Base-by-base conservation (phyloP, 2,797 vertebrate genomes). In the Syngnathus rostellatus region DNA sequence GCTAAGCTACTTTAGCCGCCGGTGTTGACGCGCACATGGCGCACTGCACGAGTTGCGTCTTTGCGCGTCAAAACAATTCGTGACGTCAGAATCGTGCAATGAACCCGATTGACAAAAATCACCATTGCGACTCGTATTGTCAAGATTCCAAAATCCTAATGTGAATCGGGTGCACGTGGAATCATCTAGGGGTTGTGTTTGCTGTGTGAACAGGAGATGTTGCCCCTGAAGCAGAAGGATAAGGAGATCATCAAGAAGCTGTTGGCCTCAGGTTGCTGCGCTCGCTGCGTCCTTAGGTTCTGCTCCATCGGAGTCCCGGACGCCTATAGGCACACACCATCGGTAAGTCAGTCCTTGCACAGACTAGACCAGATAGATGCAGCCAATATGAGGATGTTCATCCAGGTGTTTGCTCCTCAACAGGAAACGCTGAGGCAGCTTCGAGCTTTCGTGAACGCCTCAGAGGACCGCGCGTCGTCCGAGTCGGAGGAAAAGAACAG, bases 271-370 rank as follows among this genome's bases (percentile, higher is more conserved):
- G 94, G 94, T 48, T 95, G 94, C 76, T 99, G 97, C 67, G 88
- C 92, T 8, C 91, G 96, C 76, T 99, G 97, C 60, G 54, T 98
- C 43, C 91, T 98, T 78, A 85, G 97, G 53, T 95, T 99, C 87
- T 98, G 96, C 86, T 90, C 90, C 1, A 83, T 95, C 54, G 92
- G 88, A 23, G 87, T 90, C n/a, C 92, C 91, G 66, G 68, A 87
- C 0, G 84, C 89, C 6, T 99, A 98, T 72, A 88, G 92, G 48
- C 89, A 74, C 50, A 83, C 31, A 91, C 1, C 82, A 73, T 8
- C 74, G 95, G 94, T 31, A 3, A 31, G 31, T 3, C 31, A 4
- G 31, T 31, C 31, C 31, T 31, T 31, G 31, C 40, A 41, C 40
- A 6, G 40, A 41, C 40, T 41, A 7, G 40, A 41, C 6, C 40